phyloP scores from a whole-genome alignment of 2,113 vertebrate species.

The Vombatus ursinus region DNA sequence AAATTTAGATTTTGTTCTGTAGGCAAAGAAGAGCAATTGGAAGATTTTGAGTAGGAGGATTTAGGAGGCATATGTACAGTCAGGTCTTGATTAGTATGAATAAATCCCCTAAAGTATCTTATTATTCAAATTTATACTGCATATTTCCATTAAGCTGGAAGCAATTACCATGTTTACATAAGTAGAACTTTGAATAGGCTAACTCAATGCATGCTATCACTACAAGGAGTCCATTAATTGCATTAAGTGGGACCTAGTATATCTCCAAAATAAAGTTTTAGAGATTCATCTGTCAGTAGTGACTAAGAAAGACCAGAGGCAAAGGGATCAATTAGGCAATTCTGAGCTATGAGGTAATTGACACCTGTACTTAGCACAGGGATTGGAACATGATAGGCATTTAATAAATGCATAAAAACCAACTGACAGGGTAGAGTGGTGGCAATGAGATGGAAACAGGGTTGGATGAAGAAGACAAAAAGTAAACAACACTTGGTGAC shows the following conservation, averaged over 20 bases:
- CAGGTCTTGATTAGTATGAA: not conserved
- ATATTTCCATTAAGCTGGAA: not conserved
- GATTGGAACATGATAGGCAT: not conserved
- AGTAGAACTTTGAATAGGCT: not conserved
- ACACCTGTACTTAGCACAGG: not conserved
- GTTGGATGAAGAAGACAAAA: not conserved
- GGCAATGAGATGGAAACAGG: not conserved
- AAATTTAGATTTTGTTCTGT: not conserved
- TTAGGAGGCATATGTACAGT: not conserved
- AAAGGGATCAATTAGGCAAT: not conserved
- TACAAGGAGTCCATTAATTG: not conserved
- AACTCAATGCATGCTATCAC: not conserved
- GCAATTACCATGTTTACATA: not conserved
- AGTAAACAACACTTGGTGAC: not conserved
- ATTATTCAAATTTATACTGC: not conserved
- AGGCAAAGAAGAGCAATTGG: not conserved
- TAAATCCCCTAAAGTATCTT: not conserved
- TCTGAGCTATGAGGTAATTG: not conserved
- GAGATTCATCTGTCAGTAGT: not conserved
- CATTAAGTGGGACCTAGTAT: not conserved
- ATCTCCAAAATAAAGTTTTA: not conserved
- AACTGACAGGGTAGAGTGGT: not conserved
- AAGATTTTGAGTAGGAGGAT: not conserved
- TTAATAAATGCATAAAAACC: not conserved
- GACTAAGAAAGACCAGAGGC: not conserved